Evolutionary conservation across 2,888 invertebrate genomes (phyloP), one percentile per base, ranked within the genome.

Genomic region (Nemapogon koenigi): DNA sequence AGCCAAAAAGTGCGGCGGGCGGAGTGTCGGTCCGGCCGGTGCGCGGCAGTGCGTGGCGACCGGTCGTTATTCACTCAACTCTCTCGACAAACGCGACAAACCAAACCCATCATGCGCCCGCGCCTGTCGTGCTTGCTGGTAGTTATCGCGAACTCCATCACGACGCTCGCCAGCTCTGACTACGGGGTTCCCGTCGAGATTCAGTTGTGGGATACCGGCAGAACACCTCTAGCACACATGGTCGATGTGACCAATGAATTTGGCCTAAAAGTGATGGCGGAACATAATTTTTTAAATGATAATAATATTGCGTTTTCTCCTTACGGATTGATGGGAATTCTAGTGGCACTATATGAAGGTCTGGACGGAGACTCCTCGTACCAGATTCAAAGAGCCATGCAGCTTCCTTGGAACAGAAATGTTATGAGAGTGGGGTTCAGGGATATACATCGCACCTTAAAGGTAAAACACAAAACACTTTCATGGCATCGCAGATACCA

Each of bases 261-360:
- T 46, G 86, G 87, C 38, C 69, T 88, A 44, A 84, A 84, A 59
- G 80, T 89, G 49, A 76, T 92, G 1, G 79, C 87, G 51, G 83
- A 85, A 59, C 88, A 88, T 52, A 86, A 87, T 53, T 84, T 85
- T 62, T 76, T 85, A 50, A 89, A 88, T 62, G 84, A 85, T 33
- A 88, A 88, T 57, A 93, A 92, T 62, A 87, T 91, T 38, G 92
- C 91, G 3, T 88, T 92, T 57, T 92, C 92, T 0, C 92, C 92
- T 7, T 90, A 91, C 46, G 91, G 92, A 2, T 73, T 90, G 41
- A 85, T 88, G 53, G 91, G 91, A 49, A 90, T 92, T 16, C 67
- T 92, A 49, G 83, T 90, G 39, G 90, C 91, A 2, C 69, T 92
- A 11, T 88, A 85, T 57, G 92, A 93, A 62, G 92, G 91, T 17